Conservation (phyloP, 1,140 invertebrate genomes). For the Drosophila paulistorum region DNA sequence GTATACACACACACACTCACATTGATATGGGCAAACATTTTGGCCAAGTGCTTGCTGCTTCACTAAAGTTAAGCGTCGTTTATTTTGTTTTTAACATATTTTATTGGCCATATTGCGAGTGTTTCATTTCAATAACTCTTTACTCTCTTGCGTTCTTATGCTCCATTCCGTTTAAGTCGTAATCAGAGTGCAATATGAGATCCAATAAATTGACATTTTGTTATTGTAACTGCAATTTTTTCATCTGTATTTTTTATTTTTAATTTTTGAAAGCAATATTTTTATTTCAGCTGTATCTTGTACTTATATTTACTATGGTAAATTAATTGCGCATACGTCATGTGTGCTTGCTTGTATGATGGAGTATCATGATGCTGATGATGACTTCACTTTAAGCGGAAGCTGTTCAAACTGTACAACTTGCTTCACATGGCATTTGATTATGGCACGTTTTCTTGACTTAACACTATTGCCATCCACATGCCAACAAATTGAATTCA, state of each 20-base stretch:
- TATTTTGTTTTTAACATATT: constrained; percentile 69
- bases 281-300: not conserved
- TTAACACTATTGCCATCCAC: constrained; percentile 23
- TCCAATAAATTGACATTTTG: constrained; percentile 59
- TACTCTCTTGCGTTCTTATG: not conserved
- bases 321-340: constrained; percentile 74
- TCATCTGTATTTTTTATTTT: constrained; percentile 40
- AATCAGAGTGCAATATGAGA: constrained; percentile 66
- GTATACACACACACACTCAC: not conserved
- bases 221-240: not conserved
- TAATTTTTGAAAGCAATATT: constrained; percentile 8
- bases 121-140: constrained; percentile 70
- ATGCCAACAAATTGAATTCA: constrained; percentile 27
- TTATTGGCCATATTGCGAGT: constrained; percentile 73
- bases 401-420: constrained; percentile 21
- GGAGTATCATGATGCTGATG: constrained; percentile 23
- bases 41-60: constrained; percentile 55
- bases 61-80: constrained; percentile 55
- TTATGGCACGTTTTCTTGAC: constrained; percentile 34
- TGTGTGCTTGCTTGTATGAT: constrained; percentile 36
- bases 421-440: constrained; percentile 23
- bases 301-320: constrained; percentile 56
- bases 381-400: constrained; percentile 42
- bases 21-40: constrained; percentile 57
- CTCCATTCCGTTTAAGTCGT: constrained; percentile 53